Evolutionary conservation across 2,113 vertebrate species (phyloP).

Genomic region (Corydoras sp.): DNA sequence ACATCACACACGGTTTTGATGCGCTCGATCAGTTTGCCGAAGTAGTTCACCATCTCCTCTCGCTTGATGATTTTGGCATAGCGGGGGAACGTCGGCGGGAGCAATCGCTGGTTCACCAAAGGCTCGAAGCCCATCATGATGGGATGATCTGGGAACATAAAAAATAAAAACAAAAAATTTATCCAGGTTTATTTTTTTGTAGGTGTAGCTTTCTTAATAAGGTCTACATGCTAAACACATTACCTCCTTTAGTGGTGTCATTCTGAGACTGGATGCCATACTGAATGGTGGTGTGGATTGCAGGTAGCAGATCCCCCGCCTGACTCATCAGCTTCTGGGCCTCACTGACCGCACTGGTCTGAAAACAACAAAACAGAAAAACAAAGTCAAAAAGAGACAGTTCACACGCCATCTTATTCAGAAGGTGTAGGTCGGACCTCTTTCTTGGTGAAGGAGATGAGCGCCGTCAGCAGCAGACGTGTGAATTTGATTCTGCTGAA

Average conservation of each 20-base stretch:
- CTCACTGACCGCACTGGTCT: slow-evolving; percentile 91
- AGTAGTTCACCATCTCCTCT: slow-evolving; percentile 97
- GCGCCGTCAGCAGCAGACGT: slow-evolving; percentile 75
- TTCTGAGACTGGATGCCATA: slow-evolving; percentile 96
- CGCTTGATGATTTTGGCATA: slow-evolving; percentile 99
- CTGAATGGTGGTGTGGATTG: slow-evolving; percentile 88
- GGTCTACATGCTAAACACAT: neutral
- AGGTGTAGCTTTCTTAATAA: neutral
- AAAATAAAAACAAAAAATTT: neutral
- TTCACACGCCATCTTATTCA: neutral
- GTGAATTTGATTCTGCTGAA: slow-evolving; percentile 87
- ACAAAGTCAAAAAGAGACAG: no score
- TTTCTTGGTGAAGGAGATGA: slow-evolving; percentile 86
- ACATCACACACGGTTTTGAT: slow-evolving; percentile 97
- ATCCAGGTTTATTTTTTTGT: neutral
- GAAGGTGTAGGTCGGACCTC: slow-evolving; percentile 63
- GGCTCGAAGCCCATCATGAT: slow-evolving; percentile 99
- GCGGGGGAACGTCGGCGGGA: slow-evolving; percentile 95
- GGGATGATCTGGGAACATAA: slow-evolving; percentile 80
- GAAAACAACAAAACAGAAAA: slow-evolving; percentile 26
- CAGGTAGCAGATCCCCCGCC: slow-evolving; percentile 85
- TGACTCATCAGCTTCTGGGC: slow-evolving; percentile 95
- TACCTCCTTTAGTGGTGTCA: slow-evolving; percentile 97
- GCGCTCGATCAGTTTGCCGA: slow-evolving; percentile 91
- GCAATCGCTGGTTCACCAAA: slow-evolving; percentile 92